Evolutionary conservation across 2,888 invertebrate genomes (phyloP).

Genomic region (Cerceris rybyensis): DNA sequence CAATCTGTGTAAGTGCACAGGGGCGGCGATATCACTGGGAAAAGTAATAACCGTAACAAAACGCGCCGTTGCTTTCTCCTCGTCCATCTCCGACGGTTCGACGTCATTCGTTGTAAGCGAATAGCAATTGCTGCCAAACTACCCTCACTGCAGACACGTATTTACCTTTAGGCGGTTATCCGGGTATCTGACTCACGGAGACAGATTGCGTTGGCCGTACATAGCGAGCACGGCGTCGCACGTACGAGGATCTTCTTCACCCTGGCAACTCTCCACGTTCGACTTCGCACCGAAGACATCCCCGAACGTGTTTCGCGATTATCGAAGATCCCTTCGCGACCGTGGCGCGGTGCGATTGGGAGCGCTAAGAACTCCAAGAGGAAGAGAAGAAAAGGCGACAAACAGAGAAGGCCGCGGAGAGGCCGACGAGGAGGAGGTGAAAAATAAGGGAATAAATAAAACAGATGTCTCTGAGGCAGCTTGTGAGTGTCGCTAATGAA

Average conservation of each 20-base stretch:
- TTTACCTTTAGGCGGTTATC: neutral
- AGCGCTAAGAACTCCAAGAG: constrained; percentile 37
- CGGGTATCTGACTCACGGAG: neutral
- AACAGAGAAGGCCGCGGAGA: constrained; percentile 29
- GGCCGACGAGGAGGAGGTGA: constrained; percentile 43
- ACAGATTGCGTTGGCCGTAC: constrained; percentile 1
- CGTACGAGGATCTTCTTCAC: neutral
- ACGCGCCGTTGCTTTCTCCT: too few relatives aligned
- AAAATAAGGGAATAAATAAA: constrained; percentile 76
- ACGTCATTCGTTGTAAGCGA: neutral
- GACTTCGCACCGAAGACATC: neutral
- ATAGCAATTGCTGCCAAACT: neutral
- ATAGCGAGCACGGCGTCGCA: neutral
- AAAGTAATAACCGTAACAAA: too few relatives aligned
- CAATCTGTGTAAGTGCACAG: too few relatives aligned
- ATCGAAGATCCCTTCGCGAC: constrained; percentile 17
- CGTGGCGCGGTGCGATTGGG: constrained; percentile 44
- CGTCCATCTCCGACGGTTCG: too few relatives aligned
- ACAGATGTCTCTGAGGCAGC: constrained; percentile 76
- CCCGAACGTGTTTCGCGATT: neutral
- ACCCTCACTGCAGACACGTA: neutral
- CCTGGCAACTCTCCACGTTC: neutral
- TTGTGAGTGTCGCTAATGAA: constrained; percentile 80
- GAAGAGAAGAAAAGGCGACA: constrained; percentile 23
- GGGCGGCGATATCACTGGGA: too few relatives aligned